phyloP scores from a whole-genome alignment of 2,888 invertebrate species.

The Notocelia uddmanniana region DNA sequence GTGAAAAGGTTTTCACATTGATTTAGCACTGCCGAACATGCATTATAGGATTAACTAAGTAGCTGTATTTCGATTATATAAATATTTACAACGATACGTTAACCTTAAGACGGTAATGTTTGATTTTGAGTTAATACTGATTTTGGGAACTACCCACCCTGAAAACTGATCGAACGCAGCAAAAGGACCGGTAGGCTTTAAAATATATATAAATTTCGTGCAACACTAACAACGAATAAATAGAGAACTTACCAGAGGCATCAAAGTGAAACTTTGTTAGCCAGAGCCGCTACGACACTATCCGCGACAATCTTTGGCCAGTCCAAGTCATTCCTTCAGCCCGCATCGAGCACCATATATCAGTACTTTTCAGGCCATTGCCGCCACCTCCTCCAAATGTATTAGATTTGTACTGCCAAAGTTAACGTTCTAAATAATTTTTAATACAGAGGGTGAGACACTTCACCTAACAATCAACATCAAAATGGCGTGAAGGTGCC shows the following conservation, averaged over 20 bases:
- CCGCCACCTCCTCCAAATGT: not conserved
- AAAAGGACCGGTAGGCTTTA: not conserved
- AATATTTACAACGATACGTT: too few species aligned
- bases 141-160: too few species aligned
- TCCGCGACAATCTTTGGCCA: not conserved
- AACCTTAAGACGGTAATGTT: too few species aligned
- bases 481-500: not conserved
- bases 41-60: too few species aligned
- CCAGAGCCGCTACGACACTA: not conserved
- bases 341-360: not conserved
- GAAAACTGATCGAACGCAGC: not conserved
- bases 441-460: not conserved
- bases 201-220: not conserved
- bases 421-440: not conserved
- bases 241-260: constrained; percentile 25
- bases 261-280: not conserved
- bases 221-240: not conserved
- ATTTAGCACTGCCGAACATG: too few species aligned
- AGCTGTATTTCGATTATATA: too few species aligned
- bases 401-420: not conserved
- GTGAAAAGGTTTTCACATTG: too few species aligned
- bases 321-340: not conserved
- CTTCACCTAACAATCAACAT: not conserved
- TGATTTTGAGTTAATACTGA: too few species aligned
- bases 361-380: not conserved